These are phyloP conservation scores for Lontra canadensis DNA, from an alignment of 2,113 vertebrate species.

Conservation along the genomic window DNA sequence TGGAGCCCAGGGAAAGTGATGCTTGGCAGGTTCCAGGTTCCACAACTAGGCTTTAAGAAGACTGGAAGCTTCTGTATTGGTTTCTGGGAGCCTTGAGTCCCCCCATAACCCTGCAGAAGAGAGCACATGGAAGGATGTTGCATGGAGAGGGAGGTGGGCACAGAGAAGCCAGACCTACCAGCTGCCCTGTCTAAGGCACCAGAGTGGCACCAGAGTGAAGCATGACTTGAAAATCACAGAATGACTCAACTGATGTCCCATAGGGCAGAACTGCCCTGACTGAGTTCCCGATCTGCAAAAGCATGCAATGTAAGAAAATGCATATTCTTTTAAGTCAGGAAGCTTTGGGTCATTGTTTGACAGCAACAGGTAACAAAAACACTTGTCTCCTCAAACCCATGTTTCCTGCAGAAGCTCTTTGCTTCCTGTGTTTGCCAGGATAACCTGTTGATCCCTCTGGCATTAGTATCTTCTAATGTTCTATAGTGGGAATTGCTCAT, in stretches of 20 bases:
- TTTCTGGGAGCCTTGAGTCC: not conserved
- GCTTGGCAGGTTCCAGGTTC: rapidly evolving
- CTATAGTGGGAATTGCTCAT: not conserved
- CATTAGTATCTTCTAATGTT: not conserved
- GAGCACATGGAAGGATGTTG: not conserved
- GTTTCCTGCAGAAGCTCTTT: rapidly evolving
- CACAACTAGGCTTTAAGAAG: not conserved
- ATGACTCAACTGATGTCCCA: not conserved
- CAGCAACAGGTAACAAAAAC: not conserved
- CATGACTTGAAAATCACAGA: not conserved
- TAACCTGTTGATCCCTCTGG: not conserved
- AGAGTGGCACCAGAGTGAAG: not conserved
- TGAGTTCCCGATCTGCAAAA: not conserved
- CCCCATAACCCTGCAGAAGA: not conserved
- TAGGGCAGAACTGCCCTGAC: not conserved
- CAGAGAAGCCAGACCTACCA: not conserved
- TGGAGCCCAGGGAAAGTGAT: rapidly evolving
- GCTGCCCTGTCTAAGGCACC: not conserved
- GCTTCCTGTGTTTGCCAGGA: not conserved
- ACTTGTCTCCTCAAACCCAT: rapidly evolving
- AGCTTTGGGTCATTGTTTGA: not conserved
- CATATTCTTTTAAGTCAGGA: not conserved
- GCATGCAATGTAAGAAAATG: not conserved
- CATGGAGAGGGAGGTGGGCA: not conserved
- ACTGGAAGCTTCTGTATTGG: not conserved